A percentile compares a stretch with the other conserved stretches of the same genome.
phyloP scores from a whole-genome alignment of 2,888 invertebrate genomes.

The Rhagophthalmus giganteus region DNA sequence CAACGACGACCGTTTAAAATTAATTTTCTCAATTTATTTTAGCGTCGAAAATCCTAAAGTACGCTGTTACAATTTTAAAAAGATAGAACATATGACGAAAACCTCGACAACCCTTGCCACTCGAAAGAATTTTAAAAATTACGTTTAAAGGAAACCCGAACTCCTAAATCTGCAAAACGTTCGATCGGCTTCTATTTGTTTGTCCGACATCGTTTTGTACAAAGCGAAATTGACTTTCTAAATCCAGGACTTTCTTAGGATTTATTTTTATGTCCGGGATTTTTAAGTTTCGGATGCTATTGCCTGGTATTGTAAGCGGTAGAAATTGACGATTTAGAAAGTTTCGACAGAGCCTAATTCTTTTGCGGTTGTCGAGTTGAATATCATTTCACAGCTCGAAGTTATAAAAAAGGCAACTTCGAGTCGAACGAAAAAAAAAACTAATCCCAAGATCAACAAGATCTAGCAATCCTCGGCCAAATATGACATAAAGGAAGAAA shows the following conservation, averaged over 20 bases:
- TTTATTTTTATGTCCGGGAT: conserved; percentile 4
- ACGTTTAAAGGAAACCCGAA: no score
- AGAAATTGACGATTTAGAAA: not conserved
- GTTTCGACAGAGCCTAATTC: not conserved
- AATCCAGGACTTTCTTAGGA: conserved; percentile 1
- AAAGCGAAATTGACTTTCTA: conserved; percentile 8
- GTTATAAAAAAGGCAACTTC: not conserved
- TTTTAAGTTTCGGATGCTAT: not conserved
- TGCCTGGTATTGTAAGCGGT: not conserved
- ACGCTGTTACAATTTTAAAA: no score
- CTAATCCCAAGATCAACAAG: no score
- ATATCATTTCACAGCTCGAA: not conserved
- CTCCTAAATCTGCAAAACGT: not conserved
- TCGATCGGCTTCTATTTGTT: not conserved
- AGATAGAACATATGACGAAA: no score
- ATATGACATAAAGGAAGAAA: no score
- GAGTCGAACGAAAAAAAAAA: no score
- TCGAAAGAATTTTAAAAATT: no score
- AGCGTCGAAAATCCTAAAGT: no score
- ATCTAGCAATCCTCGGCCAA: no score
- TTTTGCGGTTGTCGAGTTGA: not conserved
- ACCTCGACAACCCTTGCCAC: no score
- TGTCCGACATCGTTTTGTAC: conserved; percentile 1
- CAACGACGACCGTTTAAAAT: no score
- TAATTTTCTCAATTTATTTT: no score